Conservation (phyloP, 2,888 invertebrate species). For the Lypha dubia region DNA sequence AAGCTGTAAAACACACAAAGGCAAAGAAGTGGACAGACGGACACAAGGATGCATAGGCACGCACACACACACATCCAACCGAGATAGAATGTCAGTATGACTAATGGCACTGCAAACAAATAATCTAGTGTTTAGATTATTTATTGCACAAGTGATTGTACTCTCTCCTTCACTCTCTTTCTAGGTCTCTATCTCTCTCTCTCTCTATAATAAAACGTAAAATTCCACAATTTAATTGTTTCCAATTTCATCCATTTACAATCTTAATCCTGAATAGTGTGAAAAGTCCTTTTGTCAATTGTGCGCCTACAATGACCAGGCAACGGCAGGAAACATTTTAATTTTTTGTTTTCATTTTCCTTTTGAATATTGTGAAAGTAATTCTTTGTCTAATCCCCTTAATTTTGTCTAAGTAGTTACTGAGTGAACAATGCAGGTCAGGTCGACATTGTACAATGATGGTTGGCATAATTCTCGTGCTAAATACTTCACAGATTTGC, state of each 20-base stretch:
- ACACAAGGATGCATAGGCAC: not conserved
- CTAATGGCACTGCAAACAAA: constrained; percentile 15
- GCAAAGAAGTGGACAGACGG: not conserved
- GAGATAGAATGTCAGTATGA: not conserved
- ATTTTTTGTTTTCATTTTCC: not conserved
- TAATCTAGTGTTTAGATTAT: constrained; percentile 8
- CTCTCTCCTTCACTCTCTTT: too few relatives aligned
- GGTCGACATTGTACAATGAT: not conserved
- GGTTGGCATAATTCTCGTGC: constrained; percentile 8
- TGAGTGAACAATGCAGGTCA: not conserved
- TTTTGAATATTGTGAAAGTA: constrained; percentile 22
- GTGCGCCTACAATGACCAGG: constrained; percentile 68
- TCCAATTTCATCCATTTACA: constrained; percentile 17
- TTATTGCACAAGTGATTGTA: constrained; percentile 12
- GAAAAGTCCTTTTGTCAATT: constrained; percentile 78
- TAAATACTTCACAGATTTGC: constrained; percentile 31
- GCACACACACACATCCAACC: not conserved
- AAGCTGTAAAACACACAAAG: constrained; percentile 21
- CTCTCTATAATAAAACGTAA: constrained; percentile 23
- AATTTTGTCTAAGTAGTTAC: constrained; percentile 48
- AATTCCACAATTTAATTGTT: constrained; percentile 63
- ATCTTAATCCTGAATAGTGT: constrained; percentile 77
- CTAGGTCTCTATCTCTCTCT: too few relatives aligned
- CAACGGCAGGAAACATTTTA: constrained; percentile 5
- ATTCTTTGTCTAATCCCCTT: constrained; percentile 46